A percentile compares a stretch with the other conserved stretches of the same genome.
Conservation (phyloP, 2,113 vertebrate genomes). For the Spilogale gracilis region DNA sequence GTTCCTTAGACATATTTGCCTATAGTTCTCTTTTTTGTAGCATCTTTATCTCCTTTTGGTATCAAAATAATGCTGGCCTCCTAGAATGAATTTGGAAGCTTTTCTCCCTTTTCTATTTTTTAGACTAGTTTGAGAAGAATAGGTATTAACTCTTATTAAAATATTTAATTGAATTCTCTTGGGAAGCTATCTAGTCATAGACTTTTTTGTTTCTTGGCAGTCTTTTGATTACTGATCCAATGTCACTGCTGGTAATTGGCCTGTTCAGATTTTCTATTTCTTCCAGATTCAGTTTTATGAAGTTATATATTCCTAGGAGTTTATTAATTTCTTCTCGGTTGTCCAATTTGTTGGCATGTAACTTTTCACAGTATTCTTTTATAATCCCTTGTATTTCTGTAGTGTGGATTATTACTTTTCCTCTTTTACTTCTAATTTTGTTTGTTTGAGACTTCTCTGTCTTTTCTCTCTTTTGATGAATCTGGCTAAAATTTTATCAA, state of each 20-base stretch:
- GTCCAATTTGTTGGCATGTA: background rate
- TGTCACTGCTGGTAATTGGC: background rate
- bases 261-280: background rate
- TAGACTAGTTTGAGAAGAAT: background rate
- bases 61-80: background rate
- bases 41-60: background rate
- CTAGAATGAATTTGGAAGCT: background rate
- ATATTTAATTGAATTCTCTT: background rate
- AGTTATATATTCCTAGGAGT: background rate
- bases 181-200: background rate
- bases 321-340: background rate
- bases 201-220: background rate
- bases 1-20: background rate
- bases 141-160: background rate
- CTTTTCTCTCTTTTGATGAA: background rate
- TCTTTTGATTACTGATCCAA: background rate
- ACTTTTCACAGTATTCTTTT: background rate
- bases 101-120: background rate
- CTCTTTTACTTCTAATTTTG: background rate
- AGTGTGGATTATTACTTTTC: background rate
- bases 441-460: background rate
- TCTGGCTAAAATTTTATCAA: background rate
- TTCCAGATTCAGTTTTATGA: background rate
- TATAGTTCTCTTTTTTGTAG: background rate
- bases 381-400: background rate